Evolutionary conservation across 2,797 vertebrate genomes (phyloP).

Genomic region (Pangasius mekongensis): DNA sequence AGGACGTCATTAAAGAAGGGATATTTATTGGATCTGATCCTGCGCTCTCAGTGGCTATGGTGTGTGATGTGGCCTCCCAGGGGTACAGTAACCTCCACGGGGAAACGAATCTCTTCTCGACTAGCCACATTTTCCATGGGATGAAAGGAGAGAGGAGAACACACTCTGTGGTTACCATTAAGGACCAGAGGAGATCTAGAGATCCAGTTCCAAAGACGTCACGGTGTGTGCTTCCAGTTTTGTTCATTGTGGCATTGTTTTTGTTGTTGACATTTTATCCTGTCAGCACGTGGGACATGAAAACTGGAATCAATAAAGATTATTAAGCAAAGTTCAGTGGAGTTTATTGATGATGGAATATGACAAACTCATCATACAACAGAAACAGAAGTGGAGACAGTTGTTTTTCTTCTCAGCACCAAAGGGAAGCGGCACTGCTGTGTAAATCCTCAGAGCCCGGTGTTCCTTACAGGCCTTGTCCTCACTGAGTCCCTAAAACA

Average conservation of each 20-base stretch:
- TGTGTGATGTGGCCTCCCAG: conserved; percentile 44
- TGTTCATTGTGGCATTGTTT: conserved; percentile 19
- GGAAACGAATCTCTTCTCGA: conserved; percentile 33
- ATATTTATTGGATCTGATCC: conserved; percentile 50
- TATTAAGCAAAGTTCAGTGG: conserved; percentile 18
- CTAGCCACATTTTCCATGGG: conserved; percentile 47
- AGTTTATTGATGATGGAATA: conserved; percentile 32
- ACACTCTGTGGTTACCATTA: conserved; percentile 7
- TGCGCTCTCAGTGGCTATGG: conserved; percentile 26
- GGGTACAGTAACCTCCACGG: conserved; percentile 42
- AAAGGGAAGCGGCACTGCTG: conserved; percentile 17
- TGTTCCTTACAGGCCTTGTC: not conserved
- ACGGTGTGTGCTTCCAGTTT: conserved; percentile 12
- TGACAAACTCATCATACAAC: conserved; percentile 13
- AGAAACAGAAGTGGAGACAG: conserved; percentile 16
- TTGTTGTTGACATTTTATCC: conserved; percentile 21
- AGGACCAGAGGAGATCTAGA: conserved; percentile 27
- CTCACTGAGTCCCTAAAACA: conserved; percentile 22
- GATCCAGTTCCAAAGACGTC: conserved; percentile 15
- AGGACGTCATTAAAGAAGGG: conserved; percentile 41
- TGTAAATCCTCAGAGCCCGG: conserved; percentile 20
- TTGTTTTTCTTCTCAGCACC: not conserved
- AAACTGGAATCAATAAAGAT: conserved; percentile 31
- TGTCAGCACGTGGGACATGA: conserved; percentile 20
- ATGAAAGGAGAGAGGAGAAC: conserved; percentile 53